Evolutionary conservation across 2,888 invertebrate species (phyloP).

Genomic region (Drosophila melanosoma): DNA sequence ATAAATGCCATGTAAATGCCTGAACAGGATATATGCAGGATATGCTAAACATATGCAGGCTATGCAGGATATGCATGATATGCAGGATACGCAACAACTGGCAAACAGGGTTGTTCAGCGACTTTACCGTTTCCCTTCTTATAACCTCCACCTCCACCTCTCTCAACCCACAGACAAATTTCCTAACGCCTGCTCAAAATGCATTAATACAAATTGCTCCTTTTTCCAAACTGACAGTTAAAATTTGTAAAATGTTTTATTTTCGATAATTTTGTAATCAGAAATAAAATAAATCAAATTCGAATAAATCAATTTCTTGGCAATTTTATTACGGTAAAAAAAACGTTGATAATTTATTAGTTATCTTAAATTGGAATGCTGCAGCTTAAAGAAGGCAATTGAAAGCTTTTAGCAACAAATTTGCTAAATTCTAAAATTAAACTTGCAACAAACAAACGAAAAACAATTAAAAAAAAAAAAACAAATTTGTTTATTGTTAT

Average conservation of each 20-base stretch:
- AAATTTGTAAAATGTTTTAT: background rate
- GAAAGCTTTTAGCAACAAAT: slow-evolving; percentile 45
- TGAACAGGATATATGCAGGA: slow-evolving; percentile 40
- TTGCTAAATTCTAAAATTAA: slow-evolving; percentile 20
- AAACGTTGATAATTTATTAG: slow-evolving; percentile 18
- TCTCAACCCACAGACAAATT: slow-evolving; percentile 11
- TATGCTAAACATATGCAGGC: slow-evolving; percentile 22
- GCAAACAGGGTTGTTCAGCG: slow-evolving; percentile 40
- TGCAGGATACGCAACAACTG: slow-evolving; percentile 36
- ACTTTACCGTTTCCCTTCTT: slow-evolving; percentile 2
- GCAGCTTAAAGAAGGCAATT: slow-evolving; percentile 32
- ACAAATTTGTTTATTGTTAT: slow-evolving; percentile 14
- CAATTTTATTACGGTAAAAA: slow-evolving; percentile 41
- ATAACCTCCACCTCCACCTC: background rate
- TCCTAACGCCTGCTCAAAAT: background rate
- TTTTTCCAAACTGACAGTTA: background rate
- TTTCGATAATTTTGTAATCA: too few species aligned
- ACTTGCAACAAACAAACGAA: slow-evolving; percentile 6
- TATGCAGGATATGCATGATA: slow-evolving; percentile 37
- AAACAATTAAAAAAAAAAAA: slow-evolving; percentile 25
- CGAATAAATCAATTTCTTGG: slow-evolving; percentile 11
- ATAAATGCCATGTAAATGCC: slow-evolving; percentile 67
- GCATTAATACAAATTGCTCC: background rate
- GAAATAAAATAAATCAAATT: background rate
- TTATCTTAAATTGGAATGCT: slow-evolving; percentile 33